Base-by-base conservation (phyloP, 1,140 invertebrate genomes). In the Diploscapter pachys region DNA sequence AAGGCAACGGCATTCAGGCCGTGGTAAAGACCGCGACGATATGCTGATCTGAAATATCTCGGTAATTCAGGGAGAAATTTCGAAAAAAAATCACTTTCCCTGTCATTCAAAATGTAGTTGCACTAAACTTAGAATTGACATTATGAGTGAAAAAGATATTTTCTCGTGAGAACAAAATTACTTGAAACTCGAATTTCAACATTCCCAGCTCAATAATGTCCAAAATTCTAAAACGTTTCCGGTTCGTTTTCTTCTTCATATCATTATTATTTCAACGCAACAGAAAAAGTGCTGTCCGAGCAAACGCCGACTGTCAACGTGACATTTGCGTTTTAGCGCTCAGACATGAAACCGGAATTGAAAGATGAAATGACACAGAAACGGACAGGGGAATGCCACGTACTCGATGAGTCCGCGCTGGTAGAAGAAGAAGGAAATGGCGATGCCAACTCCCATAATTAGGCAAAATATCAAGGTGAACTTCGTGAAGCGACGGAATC, bases 391-490 rank as follows among this genome's bases (percentile, higher is more conserved):
- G 50, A 52, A 71, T 54, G 8, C 48, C 5, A 78, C 72, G 64
- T 72, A 85, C 82, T 78, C 76, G 81, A 76, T 83, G 78, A 67
- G 79, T 77, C 73, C 78, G 49, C 83, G 81, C 68, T 80, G 82
- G 79, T 86, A 86, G 11, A 86, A 78, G 73, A 80, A 83, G 56
- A 85, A 77, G 55, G 81, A 81, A 8, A 81, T 83, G 66, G 83
- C 79, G 9, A 82, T 78, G 11, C 82, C 83, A 53, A 78, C 73
- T 68, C 81, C 78, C 13, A 86, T 75, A 5, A 86, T 77, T 48
- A 84, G 50, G 50, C 84, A 78, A 2, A 83, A 80, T n/a, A 80
- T 78, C 31, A 85, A 63, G 50, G 73, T 57, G 8, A 74, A 52
- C 13, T 74, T 74, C 51, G 73, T 65, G 64, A 65, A 74, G n/a